Percentiles rank a stretch among this genome's conserved stretches.
These are phyloP conservation scores for Gymnocheta viridis DNA, from an alignment of 2,888 invertebrate genomes.

Conservation along the genomic window DNA sequence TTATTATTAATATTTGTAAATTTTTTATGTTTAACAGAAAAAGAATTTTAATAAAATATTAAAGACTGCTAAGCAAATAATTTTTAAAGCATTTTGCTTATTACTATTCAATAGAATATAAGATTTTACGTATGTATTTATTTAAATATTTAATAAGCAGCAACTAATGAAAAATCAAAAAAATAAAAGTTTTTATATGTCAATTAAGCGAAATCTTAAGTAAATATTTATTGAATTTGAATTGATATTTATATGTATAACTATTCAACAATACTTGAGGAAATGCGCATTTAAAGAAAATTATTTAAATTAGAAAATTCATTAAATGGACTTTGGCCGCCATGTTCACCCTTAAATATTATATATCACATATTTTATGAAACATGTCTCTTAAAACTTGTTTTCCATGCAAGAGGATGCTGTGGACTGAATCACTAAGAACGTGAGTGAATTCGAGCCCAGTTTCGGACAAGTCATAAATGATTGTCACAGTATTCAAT, in stretches of 20 bases:
- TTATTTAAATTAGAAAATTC: background rate
- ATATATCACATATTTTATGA: no score
- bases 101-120: background rate
- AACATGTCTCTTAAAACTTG: no score
- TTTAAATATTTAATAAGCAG: background rate
- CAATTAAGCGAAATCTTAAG: background rate
- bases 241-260: background rate
- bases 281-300: background rate
- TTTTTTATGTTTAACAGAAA: background rate
- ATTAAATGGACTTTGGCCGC: no score
- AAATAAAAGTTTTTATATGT: background rate
- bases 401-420: no score
- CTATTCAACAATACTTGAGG: background rate
- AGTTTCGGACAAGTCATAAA: no score
- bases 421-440: no score
- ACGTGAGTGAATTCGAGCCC: no score
- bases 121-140: background rate
- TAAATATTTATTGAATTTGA: background rate
- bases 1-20: background rate
- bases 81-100: background rate
- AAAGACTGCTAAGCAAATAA: background rate
- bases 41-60: background rate
- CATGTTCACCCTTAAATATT: no score
- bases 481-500: no score
- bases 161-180: background rate